Evolutionary conservation across 2,888 invertebrate species (phyloP).

Genomic region (Melieria omissa): DNA sequence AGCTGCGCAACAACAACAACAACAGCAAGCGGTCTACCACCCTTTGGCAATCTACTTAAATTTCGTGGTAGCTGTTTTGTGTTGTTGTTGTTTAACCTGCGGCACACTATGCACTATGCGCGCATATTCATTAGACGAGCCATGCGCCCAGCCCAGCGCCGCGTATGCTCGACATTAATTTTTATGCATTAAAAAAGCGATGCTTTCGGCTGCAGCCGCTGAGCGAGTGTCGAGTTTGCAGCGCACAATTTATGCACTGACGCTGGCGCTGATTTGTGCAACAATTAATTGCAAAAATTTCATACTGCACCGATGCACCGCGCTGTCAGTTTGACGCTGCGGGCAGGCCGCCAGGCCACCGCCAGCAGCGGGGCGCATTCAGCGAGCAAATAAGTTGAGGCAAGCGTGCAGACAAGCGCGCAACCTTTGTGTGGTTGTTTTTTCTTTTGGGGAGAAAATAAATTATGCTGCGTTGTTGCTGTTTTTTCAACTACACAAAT

Average conservation of each 20-base stretch:
- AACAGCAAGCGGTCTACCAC: neutral
- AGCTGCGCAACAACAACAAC: neutral
- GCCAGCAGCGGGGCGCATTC: too few species aligned
- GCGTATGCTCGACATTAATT: neutral
- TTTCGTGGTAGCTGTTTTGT: too few species aligned
- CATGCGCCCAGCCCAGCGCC: neutral
- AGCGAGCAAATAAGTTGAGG: too few species aligned
- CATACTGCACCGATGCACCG: neutral
- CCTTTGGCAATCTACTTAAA: too few species aligned
- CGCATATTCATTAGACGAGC: neutral
- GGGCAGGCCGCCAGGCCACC: too few species aligned
- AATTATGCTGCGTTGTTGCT: neutral
- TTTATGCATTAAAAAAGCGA: neutral
- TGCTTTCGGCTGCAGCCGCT: too few species aligned
- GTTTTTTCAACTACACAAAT: neutral
- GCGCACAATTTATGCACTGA: neutral
- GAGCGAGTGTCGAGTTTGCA: neutral
- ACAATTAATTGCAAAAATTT: slow-evolving; percentile 1
- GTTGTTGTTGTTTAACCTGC: neutral
- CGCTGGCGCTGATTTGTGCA: neutral
- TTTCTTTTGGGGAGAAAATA: neutral
- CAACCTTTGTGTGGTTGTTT: neutral
- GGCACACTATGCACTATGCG: neutral
- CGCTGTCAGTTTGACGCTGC: neutral
- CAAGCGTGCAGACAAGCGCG: neutral